Conservation (phyloP, 2,888 invertebrate species). For the Ophion ventricosus region DNA sequence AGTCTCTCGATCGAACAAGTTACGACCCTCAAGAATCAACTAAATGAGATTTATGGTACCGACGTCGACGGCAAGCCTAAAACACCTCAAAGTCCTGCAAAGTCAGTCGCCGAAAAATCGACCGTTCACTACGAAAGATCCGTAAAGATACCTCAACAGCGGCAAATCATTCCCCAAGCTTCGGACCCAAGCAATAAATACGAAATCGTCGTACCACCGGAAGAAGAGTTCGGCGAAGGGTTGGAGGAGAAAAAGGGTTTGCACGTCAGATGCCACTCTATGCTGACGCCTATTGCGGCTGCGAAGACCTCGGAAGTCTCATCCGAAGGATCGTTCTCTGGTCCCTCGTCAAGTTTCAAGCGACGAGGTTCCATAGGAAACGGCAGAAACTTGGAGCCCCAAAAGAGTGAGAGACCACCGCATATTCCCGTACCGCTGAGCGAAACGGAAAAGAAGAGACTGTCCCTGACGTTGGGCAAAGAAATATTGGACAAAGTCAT, state of each 20-base stretch:
- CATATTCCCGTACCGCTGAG: slow-evolving; percentile 79
- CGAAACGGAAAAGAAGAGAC: slow-evolving; percentile 89
- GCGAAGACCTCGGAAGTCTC: slow-evolving; percentile 45
- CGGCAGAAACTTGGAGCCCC: slow-evolving; percentile 72
- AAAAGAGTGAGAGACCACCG: slow-evolving; percentile 68
- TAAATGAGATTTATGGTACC: slow-evolving; percentile 92
- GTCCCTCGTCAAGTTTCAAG: slow-evolving; percentile 68
- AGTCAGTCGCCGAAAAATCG: slow-evolving; percentile 33
- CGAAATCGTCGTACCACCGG: slow-evolving; percentile 78
- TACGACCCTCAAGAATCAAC: slow-evolving; percentile 90
- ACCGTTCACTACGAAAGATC: slow-evolving; percentile 10
- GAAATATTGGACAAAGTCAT: slow-evolving; percentile 89
- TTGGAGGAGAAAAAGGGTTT: slow-evolving; percentile 72
- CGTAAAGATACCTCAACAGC: slow-evolving; percentile 1
- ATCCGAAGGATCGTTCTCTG: slow-evolving; percentile 7
- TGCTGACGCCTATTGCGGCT: slow-evolving; percentile 73
- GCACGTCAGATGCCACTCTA: slow-evolving; percentile 81
- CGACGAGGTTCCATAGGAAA: slow-evolving; percentile 78
- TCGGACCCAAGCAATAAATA: slow-evolving; percentile 65
- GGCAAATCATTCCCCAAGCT: neutral
- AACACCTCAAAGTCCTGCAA: slow-evolving; percentile 37
- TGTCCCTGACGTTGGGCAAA: slow-evolving; percentile 89
- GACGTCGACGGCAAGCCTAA: slow-evolving; percentile 80
- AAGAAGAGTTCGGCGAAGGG: slow-evolving; percentile 66
- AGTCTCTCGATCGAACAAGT: slow-evolving; percentile 94